Evolutionary conservation across 2,797 vertebrate species (phyloP).

Genomic region (Enteromius radiatus): DNA sequence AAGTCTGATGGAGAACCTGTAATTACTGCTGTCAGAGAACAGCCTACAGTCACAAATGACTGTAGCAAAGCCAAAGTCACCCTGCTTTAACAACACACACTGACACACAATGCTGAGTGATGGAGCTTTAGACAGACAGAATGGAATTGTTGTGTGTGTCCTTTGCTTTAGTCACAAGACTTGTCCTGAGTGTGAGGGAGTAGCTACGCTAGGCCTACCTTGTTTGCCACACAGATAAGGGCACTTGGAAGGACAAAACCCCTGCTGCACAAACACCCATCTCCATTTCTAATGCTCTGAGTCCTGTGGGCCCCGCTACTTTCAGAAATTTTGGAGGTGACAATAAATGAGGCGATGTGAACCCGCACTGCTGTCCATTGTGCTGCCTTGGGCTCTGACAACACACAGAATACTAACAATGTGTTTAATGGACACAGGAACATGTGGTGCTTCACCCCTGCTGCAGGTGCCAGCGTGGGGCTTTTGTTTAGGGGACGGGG

Average conservation of each 20-base stretch:
- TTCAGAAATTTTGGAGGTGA: conserved; percentile 41
- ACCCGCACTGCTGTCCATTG: conserved; percentile 66
- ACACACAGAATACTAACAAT: conserved; percentile 63
- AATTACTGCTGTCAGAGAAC: conserved; percentile 48
- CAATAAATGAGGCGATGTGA: conserved; percentile 56
- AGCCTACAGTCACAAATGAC: conserved; percentile 48
- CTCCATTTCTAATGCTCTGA: conserved; percentile 44
- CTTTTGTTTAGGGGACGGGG: conserved; percentile 27
- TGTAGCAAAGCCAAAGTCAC: conserved; percentile 34
- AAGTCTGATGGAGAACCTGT: conserved; percentile 39
- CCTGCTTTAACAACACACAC: conserved; percentile 52
- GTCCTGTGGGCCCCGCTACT: conserved; percentile 41
- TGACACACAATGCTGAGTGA: conserved; percentile 27
- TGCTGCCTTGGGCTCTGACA: conserved; percentile 67
- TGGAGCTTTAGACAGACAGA: conserved; percentile 17
- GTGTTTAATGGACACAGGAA: conserved; percentile 62
- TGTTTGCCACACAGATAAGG: conserved; percentile 26
- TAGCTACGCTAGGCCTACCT: not conserved
- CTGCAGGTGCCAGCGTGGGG: conserved; percentile 58
- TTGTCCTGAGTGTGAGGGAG: not conserved
- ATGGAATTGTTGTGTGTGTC: not conserved
- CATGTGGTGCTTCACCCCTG: conserved; percentile 56
- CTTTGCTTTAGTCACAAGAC: not conserved
- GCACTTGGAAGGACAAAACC: conserved; percentile 35
- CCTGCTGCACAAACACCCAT: conserved; percentile 45